Base-by-base conservation (phyloP, 2,797 vertebrate species). In the Nasua narica region DNA sequence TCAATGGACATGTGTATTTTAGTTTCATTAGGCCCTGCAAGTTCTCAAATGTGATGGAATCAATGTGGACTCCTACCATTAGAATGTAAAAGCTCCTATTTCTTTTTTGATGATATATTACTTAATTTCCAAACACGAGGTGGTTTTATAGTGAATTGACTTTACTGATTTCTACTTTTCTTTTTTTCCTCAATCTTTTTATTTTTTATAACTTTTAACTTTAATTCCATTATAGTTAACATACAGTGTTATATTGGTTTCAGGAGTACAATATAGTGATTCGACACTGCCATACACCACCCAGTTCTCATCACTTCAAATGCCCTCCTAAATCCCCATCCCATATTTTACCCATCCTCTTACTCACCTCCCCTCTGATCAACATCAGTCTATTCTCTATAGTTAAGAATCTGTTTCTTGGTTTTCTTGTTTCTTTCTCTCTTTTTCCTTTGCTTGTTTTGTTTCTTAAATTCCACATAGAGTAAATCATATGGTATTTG, bases 141-240 rank as follows among this genome's bases (percentile, higher is more conserved):
- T 77, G 32, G n/a, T 62, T 77, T 95, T 87, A 27, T 86, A 62
- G 67, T 96, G 50, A 95, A 82, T 93, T 87, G 77, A 79, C 50
- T 52, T 82, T 93, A 70, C 0, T 87, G 40, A 82, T 79, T 87
- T 87, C 67, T 67, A 27, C 27, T 40, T 46, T 74, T 67, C 70
- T 72, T 72, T 74, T 89, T 89, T 74, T 46, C 70, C 70, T 46
- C 70, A 74, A 29, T 14, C 27, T 74, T 46, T 46, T 72, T 9
- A 72, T 37, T 37, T 67, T 27, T 27, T 43, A 43, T 74, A 46
- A 74, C 14, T 74, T 74, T 74, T 29, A 74, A 74, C 16, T 74
- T 74, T 29, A 74, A 74, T 29, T 74, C 70, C 40, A 46, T 15
- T 43, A 74, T 29, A 29, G 27, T 46, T 46, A 74, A 74, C 15